These are phyloP conservation scores for Rhagonycha fulva DNA, from an alignment of 2,888 invertebrate species.

Conservation along the genomic window DNA sequence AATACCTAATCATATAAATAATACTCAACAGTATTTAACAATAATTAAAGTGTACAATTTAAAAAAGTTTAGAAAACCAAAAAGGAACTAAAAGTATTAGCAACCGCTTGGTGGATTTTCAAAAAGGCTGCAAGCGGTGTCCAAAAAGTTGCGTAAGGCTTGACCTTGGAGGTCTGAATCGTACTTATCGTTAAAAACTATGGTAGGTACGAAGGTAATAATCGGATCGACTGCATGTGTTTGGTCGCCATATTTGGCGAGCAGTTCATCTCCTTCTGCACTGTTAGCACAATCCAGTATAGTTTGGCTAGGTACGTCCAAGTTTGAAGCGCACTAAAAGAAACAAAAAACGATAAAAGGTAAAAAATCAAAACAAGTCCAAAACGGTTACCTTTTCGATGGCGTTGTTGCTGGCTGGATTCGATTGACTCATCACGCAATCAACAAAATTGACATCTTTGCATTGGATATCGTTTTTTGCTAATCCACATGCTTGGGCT, in stretches of 20 bases:
- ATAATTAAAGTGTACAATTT: too few species aligned
- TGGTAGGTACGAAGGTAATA: conserved; percentile 53
- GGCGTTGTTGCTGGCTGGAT: conserved; percentile 30
- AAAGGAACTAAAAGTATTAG: neutral
- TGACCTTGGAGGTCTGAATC: conserved; percentile 27
- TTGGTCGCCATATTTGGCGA: conserved; percentile 50
- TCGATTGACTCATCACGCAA: conserved; percentile 52
- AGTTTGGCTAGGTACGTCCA: conserved; percentile 37
- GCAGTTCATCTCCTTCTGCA: conserved; percentile 46
- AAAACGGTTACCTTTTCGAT: conserved; percentile 34
- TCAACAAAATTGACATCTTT: conserved; percentile 46
- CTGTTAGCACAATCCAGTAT: conserved; percentile 45
- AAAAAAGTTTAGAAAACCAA: too few species aligned
- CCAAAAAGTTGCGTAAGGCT: conserved; percentile 36
- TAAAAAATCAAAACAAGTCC: neutral
- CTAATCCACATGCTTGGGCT: conserved; percentile 56
- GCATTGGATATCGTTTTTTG: conserved; percentile 41
- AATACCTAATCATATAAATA: too few species aligned
- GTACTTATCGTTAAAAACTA: conserved; percentile 51
- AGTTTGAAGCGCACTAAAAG: conserved; percentile 50
- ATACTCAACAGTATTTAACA: too few species aligned
- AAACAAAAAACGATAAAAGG: conserved; percentile 6
- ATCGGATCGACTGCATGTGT: conserved; percentile 46
- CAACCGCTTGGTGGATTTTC: neutral
- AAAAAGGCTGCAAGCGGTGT: conserved; percentile 32